phyloP scores from a whole-genome alignment of 2,797 vertebrate genomes.

The Microtus agrestis region DNA sequence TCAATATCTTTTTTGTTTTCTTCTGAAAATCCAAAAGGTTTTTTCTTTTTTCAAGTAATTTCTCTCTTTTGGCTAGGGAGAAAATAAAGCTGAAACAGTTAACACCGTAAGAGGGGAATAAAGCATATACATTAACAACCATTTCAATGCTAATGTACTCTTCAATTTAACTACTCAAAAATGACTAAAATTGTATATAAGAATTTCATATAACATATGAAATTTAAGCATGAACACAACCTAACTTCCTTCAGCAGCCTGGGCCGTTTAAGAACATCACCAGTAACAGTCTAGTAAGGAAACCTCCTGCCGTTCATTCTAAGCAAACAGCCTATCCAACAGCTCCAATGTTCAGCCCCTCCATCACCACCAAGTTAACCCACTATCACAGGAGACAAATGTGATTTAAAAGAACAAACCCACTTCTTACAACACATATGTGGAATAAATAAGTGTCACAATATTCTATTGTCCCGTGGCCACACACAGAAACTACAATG shows the following conservation, averaged over 20 bases:
- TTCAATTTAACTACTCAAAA: conserved; percentile 51
- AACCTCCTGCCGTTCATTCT: conserved; percentile 6
- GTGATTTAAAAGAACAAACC: background rate
- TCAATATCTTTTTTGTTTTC: conserved; percentile 36
- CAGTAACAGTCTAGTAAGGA: conserved; percentile 34
- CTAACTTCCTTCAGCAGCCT: background rate
- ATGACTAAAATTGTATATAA: conserved; percentile 29
- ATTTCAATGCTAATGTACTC: conserved; percentile 42
- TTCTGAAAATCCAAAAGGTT: conserved; percentile 11
- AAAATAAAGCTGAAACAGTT: conserved; percentile 43
- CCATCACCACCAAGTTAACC: background rate
- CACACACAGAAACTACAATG: conserved; percentile 14
- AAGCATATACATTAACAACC: conserved; percentile 23
- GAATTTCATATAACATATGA: background rate
- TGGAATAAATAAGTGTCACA: conserved; percentile 12
- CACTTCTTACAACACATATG: background rate
- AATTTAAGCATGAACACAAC: conserved; percentile 14
- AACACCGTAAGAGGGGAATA: background rate
- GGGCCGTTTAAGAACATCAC: conserved; percentile 36
- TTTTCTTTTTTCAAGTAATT: background rate
- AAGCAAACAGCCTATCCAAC: conserved; percentile 44
- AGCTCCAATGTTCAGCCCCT: conserved; percentile 42
- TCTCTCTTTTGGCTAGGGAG: conserved; percentile 38
- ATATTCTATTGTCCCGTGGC: background rate
- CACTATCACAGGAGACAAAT: background rate